These are phyloP conservation scores for Drosophila hawaiiensis DNA, from an alignment of 2,888 invertebrate species.

Conservation along the genomic window DNA sequence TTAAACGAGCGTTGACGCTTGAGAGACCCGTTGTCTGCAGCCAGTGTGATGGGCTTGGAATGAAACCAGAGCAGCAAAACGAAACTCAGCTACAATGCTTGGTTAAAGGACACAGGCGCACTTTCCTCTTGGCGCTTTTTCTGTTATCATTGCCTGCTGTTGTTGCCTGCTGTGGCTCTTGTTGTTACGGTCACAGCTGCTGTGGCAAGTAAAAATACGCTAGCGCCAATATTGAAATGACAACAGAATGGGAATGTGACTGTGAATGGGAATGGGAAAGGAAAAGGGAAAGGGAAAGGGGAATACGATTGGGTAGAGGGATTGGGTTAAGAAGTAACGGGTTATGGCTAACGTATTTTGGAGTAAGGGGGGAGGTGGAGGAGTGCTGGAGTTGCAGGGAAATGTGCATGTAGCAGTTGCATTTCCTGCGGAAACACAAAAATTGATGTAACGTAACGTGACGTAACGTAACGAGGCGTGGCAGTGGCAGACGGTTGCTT, in stretches of 20 bases:
- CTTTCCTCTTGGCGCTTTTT: constrained; percentile 62
- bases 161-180: constrained; percentile 34
- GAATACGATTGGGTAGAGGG: not conserved
- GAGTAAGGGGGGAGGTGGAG: constrained; percentile 4
- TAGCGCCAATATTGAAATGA: constrained; percentile 78
- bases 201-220: constrained; percentile 76
- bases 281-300: constrained; percentile 9
- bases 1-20: constrained; percentile 60
- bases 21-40: constrained; percentile 16
- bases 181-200: constrained; percentile 72
- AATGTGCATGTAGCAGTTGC: constrained; percentile 68
- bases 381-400: constrained; percentile 9
- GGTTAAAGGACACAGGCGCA: constrained; percentile 49
- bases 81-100: constrained; percentile 67
- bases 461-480: constrained; percentile 77
- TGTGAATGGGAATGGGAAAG: constrained; percentile 38
- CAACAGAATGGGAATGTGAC: constrained; percentile 64
- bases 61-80: constrained; percentile 38
- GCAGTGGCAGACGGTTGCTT: constrained; percentile 56
- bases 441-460: constrained; percentile 80
- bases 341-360: constrained; percentile 60
- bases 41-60: not conserved
- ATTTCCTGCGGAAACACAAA: constrained; percentile 80
- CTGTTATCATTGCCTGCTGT: constrained; percentile 52
- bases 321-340: constrained; percentile 54